phyloP scores from a whole-genome alignment of 2,113 vertebrate species.

The Scartelaos histophorus region DNA sequence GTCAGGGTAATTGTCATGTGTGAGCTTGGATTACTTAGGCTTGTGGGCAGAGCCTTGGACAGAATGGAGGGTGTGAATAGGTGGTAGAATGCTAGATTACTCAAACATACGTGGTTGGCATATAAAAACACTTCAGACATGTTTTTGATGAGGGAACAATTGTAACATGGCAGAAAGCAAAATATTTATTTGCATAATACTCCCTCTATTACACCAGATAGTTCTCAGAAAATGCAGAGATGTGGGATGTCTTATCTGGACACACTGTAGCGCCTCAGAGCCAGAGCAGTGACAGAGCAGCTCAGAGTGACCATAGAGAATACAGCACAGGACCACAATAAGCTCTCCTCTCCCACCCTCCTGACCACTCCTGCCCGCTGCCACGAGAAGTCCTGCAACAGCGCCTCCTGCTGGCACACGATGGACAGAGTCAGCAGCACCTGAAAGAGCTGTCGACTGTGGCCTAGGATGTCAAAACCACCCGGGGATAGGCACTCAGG shows the following conservation, averaged over 20 bases:
- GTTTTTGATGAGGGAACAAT: no score
- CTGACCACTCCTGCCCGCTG: conserved; percentile 77
- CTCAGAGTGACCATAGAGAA: conserved; percentile 78
- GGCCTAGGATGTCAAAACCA: conserved; percentile 82
- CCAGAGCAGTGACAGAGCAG: conserved; percentile 74
- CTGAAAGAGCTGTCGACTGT: conserved; percentile 86
- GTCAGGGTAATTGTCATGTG: no score
- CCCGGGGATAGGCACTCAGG: conserved; percentile 86
- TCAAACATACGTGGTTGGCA: no score
- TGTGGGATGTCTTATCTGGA: neutral
- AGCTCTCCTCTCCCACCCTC: conserved; percentile 66
- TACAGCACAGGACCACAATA: conserved; percentile 78
- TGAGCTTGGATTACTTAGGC: no score
- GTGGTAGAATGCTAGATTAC: no score
- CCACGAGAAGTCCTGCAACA: conserved; percentile 83
- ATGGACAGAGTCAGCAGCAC: conserved; percentile 82
- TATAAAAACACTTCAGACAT: no score
- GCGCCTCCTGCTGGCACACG: conserved; percentile 85
- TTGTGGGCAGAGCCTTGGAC: no score
- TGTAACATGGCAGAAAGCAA: no score
- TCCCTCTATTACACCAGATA: no score
- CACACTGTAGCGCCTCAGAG: conserved; percentile 49
- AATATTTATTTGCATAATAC: no score
- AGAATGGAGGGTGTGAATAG: no score
- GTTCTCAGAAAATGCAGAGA: no score